Evolutionary conservation across 2,113 vertebrate genomes (phyloP).

Genomic region (Pelodiscus sinensis): DNA sequence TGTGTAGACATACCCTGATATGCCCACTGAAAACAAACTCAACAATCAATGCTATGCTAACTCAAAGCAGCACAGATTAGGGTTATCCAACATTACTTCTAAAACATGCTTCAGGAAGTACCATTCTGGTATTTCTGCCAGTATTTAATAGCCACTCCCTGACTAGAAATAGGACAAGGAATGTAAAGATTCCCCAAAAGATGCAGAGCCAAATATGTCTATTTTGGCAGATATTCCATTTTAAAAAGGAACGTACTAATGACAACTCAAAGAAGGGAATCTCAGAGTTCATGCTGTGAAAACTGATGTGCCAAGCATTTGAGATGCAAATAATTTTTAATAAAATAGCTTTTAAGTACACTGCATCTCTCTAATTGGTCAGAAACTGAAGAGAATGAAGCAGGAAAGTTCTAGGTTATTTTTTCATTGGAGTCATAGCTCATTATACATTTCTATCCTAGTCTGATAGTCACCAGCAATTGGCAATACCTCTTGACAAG

Average conservation of each 20-base stretch:
- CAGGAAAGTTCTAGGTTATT: not conserved
- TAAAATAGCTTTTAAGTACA: too few relatives aligned
- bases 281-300: not conserved
- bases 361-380: not conserved
- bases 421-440: not conserved
- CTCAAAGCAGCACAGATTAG: not conserved
- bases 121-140: not conserved
- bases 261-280: not conserved
- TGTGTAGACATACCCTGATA: too few relatives aligned
- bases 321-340: too few relatives aligned
- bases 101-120: not conserved
- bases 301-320: not conserved
- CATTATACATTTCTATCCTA: not conserved
- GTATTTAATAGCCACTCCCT: not conserved
- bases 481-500: not conserved
- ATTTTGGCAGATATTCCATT: not conserved
- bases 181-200: not conserved
- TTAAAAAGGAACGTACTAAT: not conserved
- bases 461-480: not conserved
- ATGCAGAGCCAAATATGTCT: not conserved
- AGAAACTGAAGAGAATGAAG: not conserved
- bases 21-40: not conserved
- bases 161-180: not conserved
- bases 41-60: not conserved
- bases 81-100: not conserved